Evolutionary conservation across 2,797 vertebrate genomes (phyloP).

Genomic region (Arrhamphus sclerolepis): DNA sequence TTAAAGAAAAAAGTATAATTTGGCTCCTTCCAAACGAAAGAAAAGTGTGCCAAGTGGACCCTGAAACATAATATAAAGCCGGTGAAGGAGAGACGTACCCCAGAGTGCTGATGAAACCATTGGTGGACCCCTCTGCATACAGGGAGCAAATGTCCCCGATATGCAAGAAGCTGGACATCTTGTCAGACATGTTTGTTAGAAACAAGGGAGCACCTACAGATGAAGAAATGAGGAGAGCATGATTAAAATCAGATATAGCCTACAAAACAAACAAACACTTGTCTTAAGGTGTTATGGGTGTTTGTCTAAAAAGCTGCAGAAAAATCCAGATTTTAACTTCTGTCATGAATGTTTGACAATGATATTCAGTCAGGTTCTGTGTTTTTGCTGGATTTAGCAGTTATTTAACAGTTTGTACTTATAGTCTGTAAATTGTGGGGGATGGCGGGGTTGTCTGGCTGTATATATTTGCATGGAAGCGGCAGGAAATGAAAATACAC

Average conservation of each 20-base stretch:
- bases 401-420: slow-evolving; percentile 3
- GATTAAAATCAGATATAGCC: not conserved
- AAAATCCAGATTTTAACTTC: not conserved
- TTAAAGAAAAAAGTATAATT: not conserved
- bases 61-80: slow-evolving; percentile 21
- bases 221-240: not conserved
- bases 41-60: slow-evolving; percentile 16
- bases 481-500: slow-evolving; percentile 33
- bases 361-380: not conserved
- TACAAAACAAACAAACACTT: too few species aligned
- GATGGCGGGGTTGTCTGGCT: slow-evolving; percentile 9
- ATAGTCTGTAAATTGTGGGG: not conserved
- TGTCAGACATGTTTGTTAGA: slow-evolving; percentile 89
- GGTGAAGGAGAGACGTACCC: slow-evolving; percentile 60
- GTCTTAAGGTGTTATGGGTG: too few species aligned
- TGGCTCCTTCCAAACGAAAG: slow-evolving; percentile 2
- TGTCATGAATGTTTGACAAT: not conserved
- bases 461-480: slow-evolving; percentile 59
- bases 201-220: slow-evolving; percentile 46
- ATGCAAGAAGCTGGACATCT: slow-evolving; percentile 99
- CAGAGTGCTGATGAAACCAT: slow-evolving; percentile 95
- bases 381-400: not conserved
- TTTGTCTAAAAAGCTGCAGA: too few species aligned
- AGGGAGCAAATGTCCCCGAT: slow-evolving; percentile 99
- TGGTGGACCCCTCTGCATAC: slow-evolving; percentile 97